A percentile compares a stretch with the other conserved stretches of the same genome.
Conservation (phyloP, 1,140 invertebrate genomes). For the Drosophila sp. region DNA sequence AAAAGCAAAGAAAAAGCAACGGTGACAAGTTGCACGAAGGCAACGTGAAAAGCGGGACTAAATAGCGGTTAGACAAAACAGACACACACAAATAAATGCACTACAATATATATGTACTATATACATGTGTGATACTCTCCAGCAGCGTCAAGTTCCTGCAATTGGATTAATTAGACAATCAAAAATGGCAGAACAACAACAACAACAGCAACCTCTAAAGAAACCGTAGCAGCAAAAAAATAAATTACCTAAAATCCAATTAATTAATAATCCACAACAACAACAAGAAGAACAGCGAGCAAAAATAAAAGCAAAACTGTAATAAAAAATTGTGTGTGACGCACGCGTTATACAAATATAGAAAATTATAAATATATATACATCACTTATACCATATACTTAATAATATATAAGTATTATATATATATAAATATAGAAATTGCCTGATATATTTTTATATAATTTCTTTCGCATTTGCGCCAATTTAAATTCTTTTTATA, state of each 20-base stretch:
- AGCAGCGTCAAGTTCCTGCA: slow-evolving; percentile 55
- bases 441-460: slow-evolving; percentile 59
- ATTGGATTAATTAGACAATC: slow-evolving; percentile 82
- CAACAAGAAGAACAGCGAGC: slow-evolving; percentile 10
- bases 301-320: too few relatives aligned
- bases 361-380: slow-evolving; percentile 48
- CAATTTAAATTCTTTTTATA: slow-evolving; percentile 65
- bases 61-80: slow-evolving; percentile 11
- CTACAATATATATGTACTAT: slow-evolving; percentile 5
- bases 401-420: slow-evolving; percentile 18
- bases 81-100: slow-evolving; percentile 24
- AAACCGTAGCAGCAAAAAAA: slow-evolving; percentile 29
- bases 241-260: slow-evolving; percentile 45
- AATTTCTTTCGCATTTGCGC: slow-evolving; percentile 45
- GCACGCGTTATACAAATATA: slow-evolving; percentile 52
- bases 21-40: slow-evolving; percentile 12
- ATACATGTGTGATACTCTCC: too few relatives aligned
- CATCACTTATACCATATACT: slow-evolving; percentile 42
- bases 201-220: background rate
- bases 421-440: slow-evolving; percentile 20
- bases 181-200: slow-evolving; percentile 44
- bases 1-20: slow-evolving; percentile 36
- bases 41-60: slow-evolving; percentile 14
- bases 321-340: slow-evolving; percentile 53
- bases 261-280: slow-evolving; percentile 56